Evolutionary conservation across 2,113 vertebrate genomes (phyloP).

Genomic region (Gorsachius goisagi): DNA sequence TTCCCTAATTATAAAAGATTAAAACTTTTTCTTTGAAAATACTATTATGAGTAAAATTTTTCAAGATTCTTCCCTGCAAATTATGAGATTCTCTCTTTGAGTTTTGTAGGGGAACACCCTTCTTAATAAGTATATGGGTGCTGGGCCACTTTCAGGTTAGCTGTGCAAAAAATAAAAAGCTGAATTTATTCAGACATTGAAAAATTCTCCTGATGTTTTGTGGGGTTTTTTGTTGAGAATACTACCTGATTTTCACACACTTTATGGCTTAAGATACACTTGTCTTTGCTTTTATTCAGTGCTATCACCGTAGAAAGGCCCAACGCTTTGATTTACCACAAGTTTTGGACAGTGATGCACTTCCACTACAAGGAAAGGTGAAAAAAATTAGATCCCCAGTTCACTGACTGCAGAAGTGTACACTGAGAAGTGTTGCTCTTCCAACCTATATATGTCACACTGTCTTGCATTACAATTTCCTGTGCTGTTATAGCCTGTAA

Average conservation of each 20-base stretch:
- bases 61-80: neutral
- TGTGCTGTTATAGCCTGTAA: neutral
- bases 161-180: neutral
- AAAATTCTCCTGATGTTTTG: neutral
- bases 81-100: neutral
- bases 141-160: neutral
- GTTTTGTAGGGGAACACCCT: neutral
- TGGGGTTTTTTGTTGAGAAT: neutral
- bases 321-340: neutral
- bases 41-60: neutral
- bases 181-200: neutral
- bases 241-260: neutral
- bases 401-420: neutral
- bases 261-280: neutral
- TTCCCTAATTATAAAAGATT: neutral
- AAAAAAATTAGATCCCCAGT: neutral
- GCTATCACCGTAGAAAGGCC: neutral
- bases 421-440: neutral
- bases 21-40: neutral
- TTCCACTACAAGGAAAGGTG: neutral
- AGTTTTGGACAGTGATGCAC: neutral
- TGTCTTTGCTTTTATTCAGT: neutral
- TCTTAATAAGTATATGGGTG: neutral
- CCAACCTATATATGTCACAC: neutral
- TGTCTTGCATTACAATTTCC: neutral